Conservation (phyloP, 2,888 invertebrate genomes). For the Mesorhabditis spiculigera region DNA sequence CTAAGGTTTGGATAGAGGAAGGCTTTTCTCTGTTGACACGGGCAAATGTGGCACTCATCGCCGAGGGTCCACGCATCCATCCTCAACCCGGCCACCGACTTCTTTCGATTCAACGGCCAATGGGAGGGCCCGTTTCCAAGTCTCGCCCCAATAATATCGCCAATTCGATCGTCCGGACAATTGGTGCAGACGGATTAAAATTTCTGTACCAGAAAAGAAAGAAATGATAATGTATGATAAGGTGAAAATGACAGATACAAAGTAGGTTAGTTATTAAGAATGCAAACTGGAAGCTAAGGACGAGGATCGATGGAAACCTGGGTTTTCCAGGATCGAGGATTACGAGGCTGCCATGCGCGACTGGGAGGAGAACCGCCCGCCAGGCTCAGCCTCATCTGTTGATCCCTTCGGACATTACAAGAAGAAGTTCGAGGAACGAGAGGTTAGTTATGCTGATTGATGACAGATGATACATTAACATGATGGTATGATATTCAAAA, state of each 20-base stretch:
- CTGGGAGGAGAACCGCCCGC: constrained; percentile 57
- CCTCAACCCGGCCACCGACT: too few species aligned
- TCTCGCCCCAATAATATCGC: too few species aligned
- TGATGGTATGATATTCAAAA: background rate
- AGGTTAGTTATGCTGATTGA: constrained; percentile 17
- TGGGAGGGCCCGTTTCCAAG: too few species aligned
- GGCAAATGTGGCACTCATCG: background rate
- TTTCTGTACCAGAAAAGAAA: too few species aligned
- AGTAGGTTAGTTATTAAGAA: too few species aligned
- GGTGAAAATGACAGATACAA: background rate
- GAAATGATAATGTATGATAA: background rate
- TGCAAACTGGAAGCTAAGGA: too few species aligned
- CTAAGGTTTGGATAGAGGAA: background rate
- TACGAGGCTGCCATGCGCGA: constrained; percentile 55
- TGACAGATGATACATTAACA: background rate
- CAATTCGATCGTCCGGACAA: too few species aligned
- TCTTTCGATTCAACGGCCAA: too few species aligned
- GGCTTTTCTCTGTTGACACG: constrained; percentile 2
- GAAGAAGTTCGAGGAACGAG: constrained; percentile 53
- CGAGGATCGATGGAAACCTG: too few species aligned
- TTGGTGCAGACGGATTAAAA: too few species aligned
- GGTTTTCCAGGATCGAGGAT: constrained; percentile 50
- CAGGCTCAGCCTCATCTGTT: constrained; percentile 52
- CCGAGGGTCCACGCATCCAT: too few species aligned
- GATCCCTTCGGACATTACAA: constrained; percentile 56